Base-by-base conservation (phyloP, 64 coral and sea anemone species). In the Platygyra sinensis region DNA sequence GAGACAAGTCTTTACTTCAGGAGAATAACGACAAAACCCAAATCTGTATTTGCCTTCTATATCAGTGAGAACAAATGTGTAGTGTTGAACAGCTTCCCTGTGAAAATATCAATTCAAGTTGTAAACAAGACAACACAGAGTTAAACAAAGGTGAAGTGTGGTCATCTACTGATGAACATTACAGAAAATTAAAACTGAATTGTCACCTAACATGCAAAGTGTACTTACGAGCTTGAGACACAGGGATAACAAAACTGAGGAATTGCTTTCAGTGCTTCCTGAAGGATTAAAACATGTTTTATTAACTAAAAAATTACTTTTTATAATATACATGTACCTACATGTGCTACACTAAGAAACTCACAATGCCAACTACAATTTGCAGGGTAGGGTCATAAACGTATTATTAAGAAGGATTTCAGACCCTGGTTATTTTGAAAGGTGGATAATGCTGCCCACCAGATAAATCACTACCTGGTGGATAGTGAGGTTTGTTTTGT, bases 21-120 rank as follows among this genome's bases (percentile, higher is more conserved):
- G 96, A 20, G 96, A 94, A 79, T 98, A 98, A 80, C 96, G 86
- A 77, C 96, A 98, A 80, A 98, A 98, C 4, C 96, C 96, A 95
- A 98, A 98, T 73, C 96, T 86, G 71, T 92, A 98, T 72, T 90
- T 88, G 14, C 96, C 87, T 67, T 98, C 91, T 78, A 95, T 92
- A 20, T 95, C 93, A 59, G 96, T 98, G 25, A 98, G 80, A 30
- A 98, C 96, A 95, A 98, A 98, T 51, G 96, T 94, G 80, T 94
- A 98, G 62, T 86, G 87, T 69, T 98, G 96, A 8, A 98, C 96
- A 77, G 93, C 96, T 85, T 98, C 96, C 27, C 94, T 96, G 74
- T 18, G 46, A 80, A 6, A 57, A 91, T 76, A 27, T 57, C 54
- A 59, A 80, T 30, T 54, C 24, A 52, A 54, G 3, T 59, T 59